Base-by-base conservation (phyloP, 2,888 invertebrate genomes). In the Clostera curtula region DNA sequence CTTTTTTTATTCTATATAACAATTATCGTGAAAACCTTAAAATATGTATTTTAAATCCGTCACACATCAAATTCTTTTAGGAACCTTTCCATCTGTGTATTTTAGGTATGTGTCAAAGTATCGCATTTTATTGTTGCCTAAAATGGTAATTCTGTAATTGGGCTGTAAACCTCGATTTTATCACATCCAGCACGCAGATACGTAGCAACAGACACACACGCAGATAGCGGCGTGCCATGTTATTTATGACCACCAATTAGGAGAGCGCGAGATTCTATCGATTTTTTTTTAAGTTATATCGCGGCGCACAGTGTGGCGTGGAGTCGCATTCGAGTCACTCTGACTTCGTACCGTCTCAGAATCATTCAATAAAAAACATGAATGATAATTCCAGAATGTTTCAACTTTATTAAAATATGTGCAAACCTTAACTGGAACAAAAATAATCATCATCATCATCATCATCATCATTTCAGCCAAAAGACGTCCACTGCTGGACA, bases 221-320 rank as follows among this genome's bases (percentile, higher is more conserved):
- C 48, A 56, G 49, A 56, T 50, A 46, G 33, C 31, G 31, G 31
- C 28, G 39, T 24, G 36, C 31, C 37, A 20, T 34, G 43, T 53
- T 63, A 79, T 80, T 79, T 79, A 80, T 68, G 67, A 55, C 43
- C 57, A 52, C 74, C 77, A 80, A 79, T 80, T 80, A 80, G 79
- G 58, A 56, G 56, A n/a, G 57, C 52, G 51, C 47, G 54, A 48
- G 74, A 79, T 76, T 56, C 48, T 61, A 75, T 76, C 73, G 47
- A 40, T 50, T 52, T 55, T 64, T 57, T 63, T 49, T 50, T 54
- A 36, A 40, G 42, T 39, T 38, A 28, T 13, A 14, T 17, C 43
- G 21, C 11, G 46, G 34, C n/a, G n/a, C n/a, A 49, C 35, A 50
- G 7, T n/a, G 22, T 23, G 22, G 22, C 1, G 24, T 62, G 34